Percentiles rank a stretch among this genome's conserved stretches.
Conservation (phyloP, 1,140 invertebrate genomes). For the Heliconius hermathena region DNA sequence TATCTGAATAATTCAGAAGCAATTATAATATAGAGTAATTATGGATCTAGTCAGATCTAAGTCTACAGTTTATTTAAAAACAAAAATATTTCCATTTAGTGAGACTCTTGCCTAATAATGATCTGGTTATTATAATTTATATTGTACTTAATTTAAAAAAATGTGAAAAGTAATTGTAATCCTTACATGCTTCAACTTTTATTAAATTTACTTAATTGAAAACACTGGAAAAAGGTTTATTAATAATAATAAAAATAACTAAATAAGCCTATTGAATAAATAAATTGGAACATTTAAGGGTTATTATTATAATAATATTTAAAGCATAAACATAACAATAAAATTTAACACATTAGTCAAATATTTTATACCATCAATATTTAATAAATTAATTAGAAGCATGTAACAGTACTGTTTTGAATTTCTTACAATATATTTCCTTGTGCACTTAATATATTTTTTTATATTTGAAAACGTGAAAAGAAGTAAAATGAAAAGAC, state of each 20-base stretch:
- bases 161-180: too few species aligned
- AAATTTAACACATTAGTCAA: too few species aligned
- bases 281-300: too few species aligned
- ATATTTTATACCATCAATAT: too few species aligned
- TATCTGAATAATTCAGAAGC: background rate
- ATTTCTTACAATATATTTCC: background rate
- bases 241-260: too few species aligned
- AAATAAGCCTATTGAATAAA: too few species aligned
- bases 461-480: background rate
- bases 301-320: too few species aligned
- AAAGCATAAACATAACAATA: too few species aligned
- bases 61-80: slow-evolving; percentile 7
- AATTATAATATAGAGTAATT: slow-evolving; percentile 6
- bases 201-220: too few species aligned
- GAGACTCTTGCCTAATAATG: slow-evolving; percentile 5
- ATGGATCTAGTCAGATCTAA: slow-evolving; percentile 15
- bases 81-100: background rate
- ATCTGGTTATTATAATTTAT: background rate
- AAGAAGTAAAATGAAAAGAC: background rate
- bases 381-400: too few species aligned
- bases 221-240: too few species aligned
- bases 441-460: background rate
- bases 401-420: background rate
- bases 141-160: background rate
- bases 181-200: too few species aligned